phyloP scores from a whole-genome alignment of 1,140 invertebrate species.

The Cydia splendana region DNA sequence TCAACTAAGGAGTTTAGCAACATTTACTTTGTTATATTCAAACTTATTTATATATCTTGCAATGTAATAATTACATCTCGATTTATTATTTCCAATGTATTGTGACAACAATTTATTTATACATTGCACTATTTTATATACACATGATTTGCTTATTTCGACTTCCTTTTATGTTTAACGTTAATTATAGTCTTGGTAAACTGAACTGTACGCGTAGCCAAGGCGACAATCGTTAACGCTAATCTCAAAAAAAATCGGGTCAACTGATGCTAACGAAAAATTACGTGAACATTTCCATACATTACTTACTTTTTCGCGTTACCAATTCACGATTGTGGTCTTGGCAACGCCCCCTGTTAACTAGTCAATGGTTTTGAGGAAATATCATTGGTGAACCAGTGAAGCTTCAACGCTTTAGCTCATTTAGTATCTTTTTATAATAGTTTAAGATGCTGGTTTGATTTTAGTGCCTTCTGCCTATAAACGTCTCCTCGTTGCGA shows the following conservation, averaged over 20 bases:
- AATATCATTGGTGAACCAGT: slow-evolving; percentile 52
- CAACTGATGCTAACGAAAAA: background rate
- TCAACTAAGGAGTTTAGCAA: slow-evolving; percentile 57
- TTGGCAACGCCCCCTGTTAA: slow-evolving; percentile 49
- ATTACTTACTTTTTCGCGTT: background rate
- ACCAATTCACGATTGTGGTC: background rate
- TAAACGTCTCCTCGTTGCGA: slow-evolving; percentile 2
- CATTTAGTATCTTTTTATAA: slow-evolving; percentile 54
- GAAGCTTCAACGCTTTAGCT: slow-evolving; percentile 53
- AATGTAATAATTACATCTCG: slow-evolving; percentile 39
- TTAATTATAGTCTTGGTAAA: slow-evolving; percentile 41
- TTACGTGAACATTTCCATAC: background rate
- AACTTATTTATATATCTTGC: slow-evolving; percentile 33
- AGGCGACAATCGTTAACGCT: background rate
- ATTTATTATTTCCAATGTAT: slow-evolving; percentile 34
- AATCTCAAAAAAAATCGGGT: background rate
- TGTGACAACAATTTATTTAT: slow-evolving; percentile 31
- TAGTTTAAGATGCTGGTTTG: slow-evolving; percentile 44
- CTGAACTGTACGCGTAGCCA: slow-evolving; percentile 23
- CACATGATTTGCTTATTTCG: slow-evolving; percentile 39
- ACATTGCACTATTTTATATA: slow-evolving; percentile 47
- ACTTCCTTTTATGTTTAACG: slow-evolving; percentile 41
- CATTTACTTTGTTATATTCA: slow-evolving; percentile 49
- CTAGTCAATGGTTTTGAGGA: slow-evolving; percentile 70
- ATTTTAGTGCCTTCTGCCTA: slow-evolving; percentile 49